Evolutionary conservation across 2,113 vertebrate species (phyloP).

Genomic region (Formicarius rufipectus): DNA sequence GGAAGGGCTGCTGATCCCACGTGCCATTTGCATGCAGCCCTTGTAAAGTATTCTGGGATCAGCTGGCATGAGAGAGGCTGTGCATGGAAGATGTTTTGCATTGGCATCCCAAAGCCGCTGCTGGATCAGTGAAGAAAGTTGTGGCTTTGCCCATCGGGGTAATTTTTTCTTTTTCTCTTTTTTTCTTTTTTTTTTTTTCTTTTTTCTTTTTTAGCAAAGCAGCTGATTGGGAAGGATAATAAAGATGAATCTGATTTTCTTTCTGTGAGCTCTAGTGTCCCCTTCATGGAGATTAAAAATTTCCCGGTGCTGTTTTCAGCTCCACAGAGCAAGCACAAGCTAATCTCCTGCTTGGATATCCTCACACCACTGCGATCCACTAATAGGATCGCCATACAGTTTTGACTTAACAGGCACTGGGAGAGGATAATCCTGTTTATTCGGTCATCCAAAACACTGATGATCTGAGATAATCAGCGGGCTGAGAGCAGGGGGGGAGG

Average conservation of each 20-base stretch:
- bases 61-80: background rate
- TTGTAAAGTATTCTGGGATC: constrained; percentile 28
- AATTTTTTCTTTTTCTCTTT: background rate
- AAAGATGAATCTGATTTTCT: constrained; percentile 25
- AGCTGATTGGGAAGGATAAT: constrained; percentile 24
- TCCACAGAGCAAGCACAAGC: constrained; percentile 24
- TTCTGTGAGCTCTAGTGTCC: constrained; percentile 39
- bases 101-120: background rate
- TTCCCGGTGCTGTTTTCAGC: constrained; percentile 45
- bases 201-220: background rate
- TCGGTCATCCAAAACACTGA: constrained; percentile 32
- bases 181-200: background rate
- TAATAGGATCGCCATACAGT: constrained; percentile 49
- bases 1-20: constrained; percentile 48
- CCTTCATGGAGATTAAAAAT: constrained; percentile 57
- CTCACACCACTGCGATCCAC: background rate
- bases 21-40: constrained; percentile 17
- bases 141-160: background rate
- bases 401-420: constrained; percentile 39
- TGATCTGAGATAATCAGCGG: constrained; percentile 52
- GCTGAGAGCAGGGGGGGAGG: background rate
- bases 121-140: background rate
- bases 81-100: background rate
- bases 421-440: constrained; percentile 71
- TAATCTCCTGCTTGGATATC: constrained; percentile 54